Base-by-base conservation (phyloP, 1,140 invertebrate genomes). In the Thaumatotibia leucotreta region DNA sequence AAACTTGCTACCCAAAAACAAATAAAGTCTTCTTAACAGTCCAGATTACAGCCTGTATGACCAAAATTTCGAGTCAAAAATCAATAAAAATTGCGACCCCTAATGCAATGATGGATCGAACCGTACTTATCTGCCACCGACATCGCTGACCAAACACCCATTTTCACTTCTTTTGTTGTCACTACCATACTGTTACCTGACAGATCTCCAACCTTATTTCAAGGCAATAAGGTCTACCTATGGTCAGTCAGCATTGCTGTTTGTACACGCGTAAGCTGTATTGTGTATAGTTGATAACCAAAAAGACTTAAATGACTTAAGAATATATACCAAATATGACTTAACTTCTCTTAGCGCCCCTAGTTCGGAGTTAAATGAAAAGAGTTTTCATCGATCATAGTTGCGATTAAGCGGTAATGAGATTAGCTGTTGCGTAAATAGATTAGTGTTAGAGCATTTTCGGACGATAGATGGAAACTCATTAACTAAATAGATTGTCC, bases 71-170 rank as follows among this genome's bases (percentile, higher is more conserved):
- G 70, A 77, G 63, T 29, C 14, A 69, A 81, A 84, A 87, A 88
- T 89, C 84, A 85, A 88, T 88, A 80, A 69, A 86, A 79, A 78
- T 80, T 75, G 69, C 77, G 79, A 75, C 78, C 84, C 85, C 86
- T 87, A 88, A 87, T 83, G 82, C 82, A 85, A 88, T 88, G 86
- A 88, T 88, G 82, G 86, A 88, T 88, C 73, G 79, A 67, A 62
- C 71, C 45, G 29, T 67, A 76, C 77, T 84, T 88, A 86, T 88
- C 86, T 86, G 70, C 66, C 67, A 67, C 76, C 76, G 80, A 83
- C 83, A 88, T 88, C 83, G 70, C 76, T 80, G 77, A 74, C 77
- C 67, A 72, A 73, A 73, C 70, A 68, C 67, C 65, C 70, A 72
- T 75, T 74, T 71, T 66, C 65, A 67, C 65, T 63, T 63, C 67